Percentiles rank a stretch among this genome's conserved stretches.
Conservation (phyloP, 2,888 invertebrate species). For the Xanthia togata region DNA sequence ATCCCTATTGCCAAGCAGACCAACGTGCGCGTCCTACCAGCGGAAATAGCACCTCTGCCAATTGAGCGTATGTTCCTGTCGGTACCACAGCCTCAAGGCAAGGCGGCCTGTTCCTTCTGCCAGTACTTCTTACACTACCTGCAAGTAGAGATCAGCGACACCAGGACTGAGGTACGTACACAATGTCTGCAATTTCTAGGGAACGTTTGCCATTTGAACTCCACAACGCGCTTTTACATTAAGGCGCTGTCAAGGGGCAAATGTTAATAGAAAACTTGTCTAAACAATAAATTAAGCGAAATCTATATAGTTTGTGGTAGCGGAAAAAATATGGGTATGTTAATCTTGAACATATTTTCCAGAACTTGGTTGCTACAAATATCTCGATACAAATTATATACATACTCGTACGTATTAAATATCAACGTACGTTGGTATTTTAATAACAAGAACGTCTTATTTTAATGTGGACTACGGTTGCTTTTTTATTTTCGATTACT, state of each 20-base stretch:
- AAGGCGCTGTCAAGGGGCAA: background rate
- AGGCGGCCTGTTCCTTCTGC: slow-evolving; percentile 93
- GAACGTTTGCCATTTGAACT: background rate
- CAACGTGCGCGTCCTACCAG: slow-evolving; percentile 74
- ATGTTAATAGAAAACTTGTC: no score
- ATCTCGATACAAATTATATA: no score
- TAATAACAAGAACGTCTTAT: no score
- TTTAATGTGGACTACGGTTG: no score
- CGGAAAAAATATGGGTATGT: no score
- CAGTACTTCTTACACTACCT: slow-evolving; percentile 95
- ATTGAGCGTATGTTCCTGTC: slow-evolving; percentile 86
- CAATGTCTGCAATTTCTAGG: background rate
- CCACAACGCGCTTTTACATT: background rate
- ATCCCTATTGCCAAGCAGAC: slow-evolving; percentile 70
- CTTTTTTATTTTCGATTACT: no score
- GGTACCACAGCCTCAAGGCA: slow-evolving; percentile 70
- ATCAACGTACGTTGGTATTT: no score
- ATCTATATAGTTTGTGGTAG: no score
- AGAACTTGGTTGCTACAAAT: no score
- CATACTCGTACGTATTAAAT: no score
- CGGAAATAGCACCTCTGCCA: slow-evolving; percentile 81
- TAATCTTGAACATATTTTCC: no score
- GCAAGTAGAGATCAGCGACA: slow-evolving; percentile 93
- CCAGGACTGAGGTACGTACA: slow-evolving; percentile 88
- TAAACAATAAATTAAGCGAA: no score